phyloP scores from a whole-genome alignment of 23 tunicate genomes.

The Ciona savignyi region DNA sequence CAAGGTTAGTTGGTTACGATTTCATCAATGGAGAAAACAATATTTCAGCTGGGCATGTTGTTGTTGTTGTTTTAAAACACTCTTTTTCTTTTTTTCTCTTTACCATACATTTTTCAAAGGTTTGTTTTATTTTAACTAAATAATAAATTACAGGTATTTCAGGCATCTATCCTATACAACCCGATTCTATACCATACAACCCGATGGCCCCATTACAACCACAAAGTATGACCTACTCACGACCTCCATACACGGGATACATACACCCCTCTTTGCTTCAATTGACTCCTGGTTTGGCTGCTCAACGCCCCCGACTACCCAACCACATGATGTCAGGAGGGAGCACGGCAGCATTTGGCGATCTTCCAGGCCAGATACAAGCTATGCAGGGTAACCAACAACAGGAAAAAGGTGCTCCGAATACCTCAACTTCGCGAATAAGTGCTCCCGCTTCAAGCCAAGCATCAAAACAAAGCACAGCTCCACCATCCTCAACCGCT shows the following conservation, averaged over 20 bases:
- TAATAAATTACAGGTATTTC: too few relatives aligned
- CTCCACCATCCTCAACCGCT: conserved; percentile 20
- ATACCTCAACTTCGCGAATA: background rate
- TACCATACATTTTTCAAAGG: too few relatives aligned
- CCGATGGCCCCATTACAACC: background rate
- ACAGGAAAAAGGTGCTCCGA: background rate
- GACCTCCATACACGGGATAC: background rate
- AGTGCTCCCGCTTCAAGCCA: background rate
- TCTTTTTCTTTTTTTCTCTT: too few relatives aligned
- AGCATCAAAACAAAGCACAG: background rate
- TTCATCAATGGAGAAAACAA: too few relatives aligned
- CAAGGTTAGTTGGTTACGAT: too few relatives aligned
- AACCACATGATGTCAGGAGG: background rate
- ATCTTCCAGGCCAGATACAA: background rate
- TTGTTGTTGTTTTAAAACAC: too few relatives aligned
- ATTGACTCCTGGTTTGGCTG: background rate
- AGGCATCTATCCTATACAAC: too few relatives aligned
- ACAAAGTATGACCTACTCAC: background rate
- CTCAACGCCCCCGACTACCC: background rate
- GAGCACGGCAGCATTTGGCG: background rate
- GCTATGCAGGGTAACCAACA: background rate
- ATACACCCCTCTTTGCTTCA: background rate
- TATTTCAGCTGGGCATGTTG: too few relatives aligned
- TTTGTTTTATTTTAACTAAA: too few relatives aligned
- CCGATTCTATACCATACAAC: background rate